These are phyloP conservation scores for Epistrophella euchroma DNA, from an alignment of 2,888 invertebrate species.

Conservation along the genomic window DNA sequence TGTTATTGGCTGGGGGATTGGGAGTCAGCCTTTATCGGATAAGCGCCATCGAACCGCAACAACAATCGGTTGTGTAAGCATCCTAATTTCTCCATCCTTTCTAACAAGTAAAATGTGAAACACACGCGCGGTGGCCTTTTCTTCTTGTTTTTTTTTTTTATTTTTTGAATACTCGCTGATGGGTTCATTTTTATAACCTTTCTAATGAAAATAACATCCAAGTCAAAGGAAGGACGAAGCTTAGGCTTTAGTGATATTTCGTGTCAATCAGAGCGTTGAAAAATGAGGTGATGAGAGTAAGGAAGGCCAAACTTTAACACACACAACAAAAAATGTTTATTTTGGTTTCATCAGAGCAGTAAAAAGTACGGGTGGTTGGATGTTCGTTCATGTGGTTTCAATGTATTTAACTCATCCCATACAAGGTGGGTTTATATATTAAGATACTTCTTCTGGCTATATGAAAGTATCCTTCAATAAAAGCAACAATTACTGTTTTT, in stretches of 20 bases:
- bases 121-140: constrained; percentile 53
- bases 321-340: constrained; percentile 61
- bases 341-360: constrained; percentile 44
- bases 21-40: constrained; percentile 20
- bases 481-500: constrained; percentile 26
- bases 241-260: constrained; percentile 55
- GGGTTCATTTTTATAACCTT: constrained; percentile 45
- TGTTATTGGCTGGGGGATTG: background rate
- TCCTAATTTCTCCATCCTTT: constrained; percentile 32
- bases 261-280: constrained; percentile 70
- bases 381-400: constrained; percentile 15
- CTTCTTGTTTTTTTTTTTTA: constrained; percentile 17
- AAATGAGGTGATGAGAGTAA: constrained; percentile 45
- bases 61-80: constrained; percentile 47
- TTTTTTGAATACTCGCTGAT: constrained; percentile 35
- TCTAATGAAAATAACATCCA: constrained; percentile 65
- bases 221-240: constrained; percentile 44
- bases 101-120: constrained; percentile 3
- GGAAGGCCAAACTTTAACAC: constrained; percentile 56
- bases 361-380: constrained; percentile 15
- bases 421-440: background rate
- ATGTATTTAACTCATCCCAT: background rate
- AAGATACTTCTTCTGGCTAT: background rate
- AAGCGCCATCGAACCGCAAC: constrained; percentile 63
- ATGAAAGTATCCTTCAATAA: constrained; percentile 27